Conservation (phyloP, 1,140 invertebrate species). For the Drosophila repleta region DNA sequence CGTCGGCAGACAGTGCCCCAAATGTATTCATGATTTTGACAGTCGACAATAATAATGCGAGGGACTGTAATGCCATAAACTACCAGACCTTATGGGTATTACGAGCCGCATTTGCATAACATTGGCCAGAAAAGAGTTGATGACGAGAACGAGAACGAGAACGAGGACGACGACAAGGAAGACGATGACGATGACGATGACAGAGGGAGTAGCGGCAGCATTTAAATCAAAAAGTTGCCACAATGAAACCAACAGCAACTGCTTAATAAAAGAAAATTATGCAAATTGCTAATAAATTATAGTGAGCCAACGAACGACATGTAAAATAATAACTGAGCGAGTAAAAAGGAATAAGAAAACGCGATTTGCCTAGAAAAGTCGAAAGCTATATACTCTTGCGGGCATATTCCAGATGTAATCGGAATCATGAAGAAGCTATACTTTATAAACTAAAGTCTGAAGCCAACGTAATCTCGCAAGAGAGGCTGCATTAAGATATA, state of each 20-base stretch:
- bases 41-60: conserved; percentile 63
- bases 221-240: conserved; percentile 59
- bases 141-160: conserved; percentile 27
- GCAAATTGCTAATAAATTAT: conserved; percentile 83
- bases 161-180: conserved; percentile 9
- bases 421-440: too few species aligned
- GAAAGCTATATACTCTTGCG: neutral
- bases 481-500: too few species aligned
- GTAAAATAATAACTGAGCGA: conserved; percentile 73
- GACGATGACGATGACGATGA: conserved; percentile 51
- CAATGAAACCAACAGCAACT: conserved; percentile 66
- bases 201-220: conserved; percentile 14
- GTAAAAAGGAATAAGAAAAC: conserved; percentile 5
- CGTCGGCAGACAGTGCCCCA: conserved; percentile 5
- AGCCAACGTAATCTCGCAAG: too few species aligned
- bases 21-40: conserved; percentile 32
- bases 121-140: conserved; percentile 71
- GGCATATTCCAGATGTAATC: too few species aligned
- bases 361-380: neutral
- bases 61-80: conserved; percentile 55
- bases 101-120: conserved; percentile 71
- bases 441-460: too few species aligned
- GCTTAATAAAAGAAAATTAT: conserved; percentile 79
- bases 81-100: conserved; percentile 56
- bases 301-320: conserved; percentile 78